Conservation (phyloP, 2,888 invertebrate species). For the Elegia similella region DNA sequence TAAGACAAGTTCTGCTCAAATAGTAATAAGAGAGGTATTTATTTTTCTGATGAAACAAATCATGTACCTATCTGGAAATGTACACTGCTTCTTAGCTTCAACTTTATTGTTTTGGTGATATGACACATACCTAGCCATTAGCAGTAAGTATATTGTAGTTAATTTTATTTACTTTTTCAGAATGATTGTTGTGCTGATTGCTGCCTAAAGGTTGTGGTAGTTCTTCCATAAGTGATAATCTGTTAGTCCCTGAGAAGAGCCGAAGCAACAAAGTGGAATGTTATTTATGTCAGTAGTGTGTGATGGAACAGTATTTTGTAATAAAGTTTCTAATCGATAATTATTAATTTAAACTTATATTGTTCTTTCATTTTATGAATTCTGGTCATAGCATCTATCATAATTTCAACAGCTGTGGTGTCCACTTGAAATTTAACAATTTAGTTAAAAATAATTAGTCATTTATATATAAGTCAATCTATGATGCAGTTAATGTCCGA, state of each 20-base stretch:
- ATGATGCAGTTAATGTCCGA: too few relatives aligned
- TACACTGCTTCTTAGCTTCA: too few relatives aligned
- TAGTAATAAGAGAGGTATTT: too few relatives aligned
- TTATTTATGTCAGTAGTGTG: conserved; percentile 23
- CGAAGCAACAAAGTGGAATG: conserved; percentile 33
- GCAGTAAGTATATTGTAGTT: neutral
- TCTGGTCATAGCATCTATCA: too few relatives aligned
- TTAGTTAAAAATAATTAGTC: too few relatives aligned
- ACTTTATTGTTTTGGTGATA: neutral
- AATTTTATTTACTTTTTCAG: conserved; percentile 44
- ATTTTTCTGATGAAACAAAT: too few relatives aligned
- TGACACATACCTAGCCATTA: neutral
- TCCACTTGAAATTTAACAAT: too few relatives aligned
- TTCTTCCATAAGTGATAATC: conserved; percentile 54
- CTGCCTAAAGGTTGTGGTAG: conserved; percentile 49
- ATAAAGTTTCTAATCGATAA: conserved; percentile 40
- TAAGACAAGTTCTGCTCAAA: too few relatives aligned
- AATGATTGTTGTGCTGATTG: conserved; percentile 76
- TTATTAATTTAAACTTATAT: conserved; percentile 12
- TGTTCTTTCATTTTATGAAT: too few relatives aligned
- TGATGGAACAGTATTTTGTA: conserved; percentile 64
- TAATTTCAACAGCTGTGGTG: too few relatives aligned
- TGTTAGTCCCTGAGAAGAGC: conserved; percentile 39
- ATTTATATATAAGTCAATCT: too few relatives aligned
- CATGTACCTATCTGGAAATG: too few relatives aligned